Evolutionary conservation across 1,140 invertebrate species (phyloP).

Genomic region (Drosophila pruinosa): DNA sequence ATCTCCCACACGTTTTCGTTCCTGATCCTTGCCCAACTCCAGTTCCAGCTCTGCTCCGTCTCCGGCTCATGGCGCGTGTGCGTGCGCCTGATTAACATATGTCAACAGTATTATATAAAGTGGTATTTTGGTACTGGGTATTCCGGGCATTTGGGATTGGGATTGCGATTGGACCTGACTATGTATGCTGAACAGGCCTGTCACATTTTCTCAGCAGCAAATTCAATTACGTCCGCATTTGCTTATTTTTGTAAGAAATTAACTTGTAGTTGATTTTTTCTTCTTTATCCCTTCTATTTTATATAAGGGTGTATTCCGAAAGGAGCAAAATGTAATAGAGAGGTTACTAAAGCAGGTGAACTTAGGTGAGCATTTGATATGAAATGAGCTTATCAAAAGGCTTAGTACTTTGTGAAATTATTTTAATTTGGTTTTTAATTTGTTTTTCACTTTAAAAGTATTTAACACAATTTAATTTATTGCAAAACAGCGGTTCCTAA

Average conservation of each 20-base stretch:
- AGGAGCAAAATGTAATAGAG: neutral
- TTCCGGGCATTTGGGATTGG: conserved; percentile 57
- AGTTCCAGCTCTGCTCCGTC: neutral
- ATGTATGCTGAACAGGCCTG: conserved; percentile 3
- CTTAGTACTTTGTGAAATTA: neutral
- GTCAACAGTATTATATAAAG: conserved; percentile 82
- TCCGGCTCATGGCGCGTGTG: conserved; percentile 60
- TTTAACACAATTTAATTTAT: too few species aligned
- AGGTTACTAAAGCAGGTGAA: conserved; percentile 12
- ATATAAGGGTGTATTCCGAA: neutral
- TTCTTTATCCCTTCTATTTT: conserved; percentile 1
- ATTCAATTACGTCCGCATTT: conserved; percentile 75
- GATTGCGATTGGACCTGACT: conserved; percentile 29
- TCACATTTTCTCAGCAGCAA: conserved; percentile 51
- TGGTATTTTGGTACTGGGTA: conserved; percentile 63
- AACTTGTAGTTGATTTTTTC: conserved; percentile 54
- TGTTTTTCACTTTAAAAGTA: too few species aligned
- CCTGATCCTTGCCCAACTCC: conserved; percentile 36
- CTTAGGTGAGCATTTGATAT: neutral
- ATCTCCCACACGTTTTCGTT: conserved; percentile 47
- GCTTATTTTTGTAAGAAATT: conserved; percentile 77
- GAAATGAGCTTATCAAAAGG: neutral
- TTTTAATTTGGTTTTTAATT: neutral
- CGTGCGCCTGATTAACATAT: conserved; percentile 83
- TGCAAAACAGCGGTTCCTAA: too few species aligned